Conservation (phyloP, 2,797 vertebrate species). For the Balearica regulorum region DNA sequence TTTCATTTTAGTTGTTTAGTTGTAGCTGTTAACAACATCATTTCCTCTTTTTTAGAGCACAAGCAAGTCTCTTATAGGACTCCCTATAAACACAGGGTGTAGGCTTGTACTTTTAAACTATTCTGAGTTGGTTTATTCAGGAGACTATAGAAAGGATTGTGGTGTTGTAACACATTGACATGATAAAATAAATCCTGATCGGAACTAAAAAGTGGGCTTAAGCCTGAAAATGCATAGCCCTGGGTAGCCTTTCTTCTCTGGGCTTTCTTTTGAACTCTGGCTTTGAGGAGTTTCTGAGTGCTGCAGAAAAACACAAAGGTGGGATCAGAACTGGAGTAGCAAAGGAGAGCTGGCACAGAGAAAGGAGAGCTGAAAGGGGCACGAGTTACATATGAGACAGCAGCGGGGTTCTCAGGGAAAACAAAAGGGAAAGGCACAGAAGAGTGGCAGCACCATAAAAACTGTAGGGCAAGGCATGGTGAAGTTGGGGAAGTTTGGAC, state of each 20-base stretch:
- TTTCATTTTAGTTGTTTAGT: conserved; percentile 2
- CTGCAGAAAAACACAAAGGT: neutral
- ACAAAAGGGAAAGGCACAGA: neutral
- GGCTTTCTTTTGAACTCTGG: neutral
- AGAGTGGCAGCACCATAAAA: neutral
- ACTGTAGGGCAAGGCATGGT: neutral
- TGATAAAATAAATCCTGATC: conserved; percentile 4
- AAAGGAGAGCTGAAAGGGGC: neutral
- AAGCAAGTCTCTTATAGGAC: neutral
- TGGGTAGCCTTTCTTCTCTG: conserved; percentile 15
- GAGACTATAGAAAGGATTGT: neutral
- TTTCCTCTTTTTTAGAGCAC: neutral
- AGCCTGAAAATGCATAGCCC: neutral
- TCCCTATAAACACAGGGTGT: neutral
- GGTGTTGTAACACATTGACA: neutral
- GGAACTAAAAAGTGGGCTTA: neutral
- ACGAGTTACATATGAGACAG: neutral
- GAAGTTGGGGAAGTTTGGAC: neutral
- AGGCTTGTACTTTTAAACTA: neutral
- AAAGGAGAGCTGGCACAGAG: neutral
- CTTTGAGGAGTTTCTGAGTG: neutral
- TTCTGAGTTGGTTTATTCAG: neutral
- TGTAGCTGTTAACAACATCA: neutral
- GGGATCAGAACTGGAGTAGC: neutral
- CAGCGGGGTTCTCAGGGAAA: neutral